Evolutionary conservation across 2,113 vertebrate species (phyloP), one percentile per base, ranked within the genome.

Genomic region (Apteryx owenii): DNA sequence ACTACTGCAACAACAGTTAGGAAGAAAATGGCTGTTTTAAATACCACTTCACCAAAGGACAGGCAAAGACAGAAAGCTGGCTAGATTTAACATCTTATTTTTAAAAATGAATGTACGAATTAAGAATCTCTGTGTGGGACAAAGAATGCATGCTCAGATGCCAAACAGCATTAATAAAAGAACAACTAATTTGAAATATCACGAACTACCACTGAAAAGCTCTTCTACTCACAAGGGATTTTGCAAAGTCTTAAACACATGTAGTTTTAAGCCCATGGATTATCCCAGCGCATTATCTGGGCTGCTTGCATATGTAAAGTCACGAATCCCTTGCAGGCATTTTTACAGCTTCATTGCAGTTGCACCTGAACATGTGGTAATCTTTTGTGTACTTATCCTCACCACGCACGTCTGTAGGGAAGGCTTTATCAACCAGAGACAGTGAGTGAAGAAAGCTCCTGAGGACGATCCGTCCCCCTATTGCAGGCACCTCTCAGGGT

Each of bases 51-150:
- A 5, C 19, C 15, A 19, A 28, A 21, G 38, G 48, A 40, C 23
- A 2, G 26, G 38, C 65, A 29, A 12, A 65, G n/a, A 64, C 11
- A 15, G 26, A 8, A 15, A 36, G 16, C 7, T 31, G 29, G 2
- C 1, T 1, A 5, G 15, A 14, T 50, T 40, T 5, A 29, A 50
- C 5, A 1, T 72, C 33, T n/a, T 3, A 10, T 50, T 66, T 15
- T 23, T 8, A n/a, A 25, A 51, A 56, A 44, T 17, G 5, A 0
- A 23, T 0, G 38, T 2, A 5, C 36, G 28, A 14, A 2, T 10
- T 7, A 26, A 7, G n/a, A 26, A 14, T 7, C 28, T 26, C 12
- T 4, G 9, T 0, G 36, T 19, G n/a, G 42, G 42, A 53, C 71
- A 40, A 50, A 73, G 61, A 25, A 60, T 33, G 40, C 6, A 20